Base-by-base conservation (phyloP, 2,113 vertebrate genomes). In the Rhinolophus sinicus region DNA sequence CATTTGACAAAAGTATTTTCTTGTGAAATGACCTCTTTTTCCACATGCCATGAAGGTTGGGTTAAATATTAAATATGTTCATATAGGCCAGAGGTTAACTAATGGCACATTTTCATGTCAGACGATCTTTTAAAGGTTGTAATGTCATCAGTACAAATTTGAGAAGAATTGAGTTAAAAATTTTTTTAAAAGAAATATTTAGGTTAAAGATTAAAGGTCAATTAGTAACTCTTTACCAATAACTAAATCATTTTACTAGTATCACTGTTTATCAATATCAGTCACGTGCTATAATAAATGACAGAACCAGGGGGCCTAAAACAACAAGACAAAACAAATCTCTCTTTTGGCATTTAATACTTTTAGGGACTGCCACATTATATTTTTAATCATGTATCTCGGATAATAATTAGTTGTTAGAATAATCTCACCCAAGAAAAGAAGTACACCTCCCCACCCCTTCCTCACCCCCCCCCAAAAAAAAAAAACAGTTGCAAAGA, bases 301-400 rank as follows among this genome's bases (percentile, higher is more conserved):
- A 75, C 26, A 58, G n/a, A 24, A 90, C 64, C 40, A 60, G 60
- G 50, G 83, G 33, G 35, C 11, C 52, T 33, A 69, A 85, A 84
- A 44, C 54, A 14, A 33, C 35, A 13, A 38, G 73, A 40, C 30
- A 35, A 56, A 95, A 28, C 47, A 33, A 54, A n/a, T 24, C n/a
- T 80, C 22, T 94, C 65, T 81, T 40, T 75, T 47, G 30, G 73
- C 56, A 60, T 88, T 86, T 73, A 89, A 95, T 89, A 84, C 24
- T 28, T 89, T 70, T 24, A 89, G 10, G 26, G 58, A 30, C 13
- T 10, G 64, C 21, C 16, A 10, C 58, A 28, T 62, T 54, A 40
- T 22, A 80, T 80, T 44, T 88, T 67, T 14, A 47, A 47, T 62
- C 28, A 35, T 44, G 3, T 60, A 40, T 80, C 70, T 91, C 72